Evolutionary conservation across 2,113 vertebrate genomes (phyloP), one percentile per base, ranked within the genome.

Genomic region (Myiozetetes cayanensis): DNA sequence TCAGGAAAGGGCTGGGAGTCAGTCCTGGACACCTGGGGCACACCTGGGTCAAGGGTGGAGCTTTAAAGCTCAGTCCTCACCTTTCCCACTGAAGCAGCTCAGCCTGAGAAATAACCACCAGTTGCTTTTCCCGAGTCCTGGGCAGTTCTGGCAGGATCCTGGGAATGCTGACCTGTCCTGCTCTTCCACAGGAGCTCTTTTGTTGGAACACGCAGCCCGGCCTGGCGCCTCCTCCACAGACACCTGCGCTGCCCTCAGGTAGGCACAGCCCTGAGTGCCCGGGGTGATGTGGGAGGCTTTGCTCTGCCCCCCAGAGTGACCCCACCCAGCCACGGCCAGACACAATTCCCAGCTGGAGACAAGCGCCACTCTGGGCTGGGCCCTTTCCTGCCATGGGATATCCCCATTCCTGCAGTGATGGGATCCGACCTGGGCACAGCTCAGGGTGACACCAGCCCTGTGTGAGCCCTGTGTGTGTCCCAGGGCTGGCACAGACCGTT

Each of bases 121-220:
- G 1, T 17, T 6, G 0, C n/a, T 43, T 30, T 3, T 6, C 58
- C 39, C 1, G 1, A n/a, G 75, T 56, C 47, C 27, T 12, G 31
- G 14, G 44, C n/a, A 33, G 33, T 21, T 15, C 11, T 17, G 53
- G 39, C 55, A 10, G 59, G 21, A 84, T 58, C 56, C 37, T 3
- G 4, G 37, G 33, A 39, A 24, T 2, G 2, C 35, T 12, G 55
- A 43, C 2, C 2, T 11, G 10, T 72, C 47, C 44, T 12, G 0
- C 61, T 37, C 33, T 47, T 62, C 58, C 18, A 2, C 97, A 99
- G 98, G 98, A 63, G 97, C 98, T 22, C 98, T 99, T 39, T 33
- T 98, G 9, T 87, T 98, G 13, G 98, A 98, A 37, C 98, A 99
- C 4, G 98, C 98, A 18, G 94, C 97, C 59, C 97, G 97, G 97